phyloP scores from a whole-genome alignment of 1,140 invertebrate genomes.

The Penaeus japonicus region DNA sequence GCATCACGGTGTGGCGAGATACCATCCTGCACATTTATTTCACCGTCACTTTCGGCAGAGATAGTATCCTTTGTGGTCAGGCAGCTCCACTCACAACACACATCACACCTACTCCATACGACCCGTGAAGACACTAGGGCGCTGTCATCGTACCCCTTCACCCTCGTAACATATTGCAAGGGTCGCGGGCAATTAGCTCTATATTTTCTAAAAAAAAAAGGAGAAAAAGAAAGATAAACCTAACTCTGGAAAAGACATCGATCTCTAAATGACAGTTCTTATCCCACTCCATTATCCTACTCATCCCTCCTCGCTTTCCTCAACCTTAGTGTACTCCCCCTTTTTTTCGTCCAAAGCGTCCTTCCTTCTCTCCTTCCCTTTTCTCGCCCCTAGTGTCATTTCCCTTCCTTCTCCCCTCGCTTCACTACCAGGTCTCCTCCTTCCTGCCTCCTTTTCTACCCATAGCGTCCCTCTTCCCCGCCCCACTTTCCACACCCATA shows the following conservation, averaged over 20 bases:
- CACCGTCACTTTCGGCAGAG: no score
- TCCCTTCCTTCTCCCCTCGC: not conserved
- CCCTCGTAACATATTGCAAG: no score
- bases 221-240: no score
- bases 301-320: not conserved
- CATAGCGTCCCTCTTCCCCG: not conserved
- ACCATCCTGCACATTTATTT: no score
- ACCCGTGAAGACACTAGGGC: not conserved
- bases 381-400: not conserved
- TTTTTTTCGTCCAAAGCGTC: no score
- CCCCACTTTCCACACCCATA: no score
- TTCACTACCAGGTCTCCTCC: not conserved
- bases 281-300: not conserved
- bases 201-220: no score
- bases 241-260: not conserved
- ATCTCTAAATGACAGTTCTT: not conserved
- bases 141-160: not conserved
- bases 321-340: not conserved
- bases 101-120: not conserved
- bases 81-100: no score
- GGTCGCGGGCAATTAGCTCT: no score
- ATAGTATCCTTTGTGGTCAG: no score
- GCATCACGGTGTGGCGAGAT: no score
- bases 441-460: not conserved
- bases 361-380: no score